phyloP scores from a whole-genome alignment of 2,113 vertebrate species.

The Actenoides lindsayi region DNA sequence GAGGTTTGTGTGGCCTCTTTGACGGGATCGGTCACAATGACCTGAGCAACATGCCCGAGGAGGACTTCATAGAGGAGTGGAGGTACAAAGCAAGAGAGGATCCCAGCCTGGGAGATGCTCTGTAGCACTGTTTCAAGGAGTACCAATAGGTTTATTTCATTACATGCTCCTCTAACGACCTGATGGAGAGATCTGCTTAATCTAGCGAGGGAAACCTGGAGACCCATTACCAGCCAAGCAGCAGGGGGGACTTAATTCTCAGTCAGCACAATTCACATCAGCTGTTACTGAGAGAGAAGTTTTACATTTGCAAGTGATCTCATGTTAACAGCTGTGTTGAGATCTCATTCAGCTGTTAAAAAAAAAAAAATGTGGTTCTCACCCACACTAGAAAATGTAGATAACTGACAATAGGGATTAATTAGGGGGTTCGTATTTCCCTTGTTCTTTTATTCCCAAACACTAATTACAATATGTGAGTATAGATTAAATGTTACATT shows the following conservation, averaged over 20 bases:
- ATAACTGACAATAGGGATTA: conserved; percentile 45
- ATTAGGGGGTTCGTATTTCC: conserved; percentile 50
- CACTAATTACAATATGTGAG: conserved; percentile 57
- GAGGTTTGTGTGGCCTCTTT: conserved; percentile 78
- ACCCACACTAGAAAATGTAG: conserved; percentile 24
- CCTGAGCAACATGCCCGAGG: conserved; percentile 53
- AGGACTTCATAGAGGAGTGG: conserved; percentile 76
- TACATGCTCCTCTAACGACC: neutral
- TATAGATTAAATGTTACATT: conserved; percentile 59
- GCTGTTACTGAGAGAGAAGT: neutral
- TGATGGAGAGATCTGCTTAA: neutral
- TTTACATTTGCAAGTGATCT: neutral
- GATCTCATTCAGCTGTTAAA: neutral
- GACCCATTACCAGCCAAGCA: neutral
- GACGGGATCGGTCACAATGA: conserved; percentile 78
- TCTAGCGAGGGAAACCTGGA: neutral
- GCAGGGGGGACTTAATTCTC: neutral
- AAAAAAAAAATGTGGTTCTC: neutral
- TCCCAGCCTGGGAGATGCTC: neutral
- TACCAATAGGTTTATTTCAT: neutral
- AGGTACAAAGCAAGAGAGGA: conserved; percentile 58
- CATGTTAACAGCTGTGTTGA: conserved; percentile 13
- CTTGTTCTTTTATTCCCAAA: conserved; percentile 44
- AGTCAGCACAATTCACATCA: neutral
- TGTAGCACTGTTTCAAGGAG: neutral